Percentiles rank a stretch among this genome's conserved stretches.
Conservation (phyloP, 2,888 invertebrate genomes). For the Heliconius erato region DNA sequence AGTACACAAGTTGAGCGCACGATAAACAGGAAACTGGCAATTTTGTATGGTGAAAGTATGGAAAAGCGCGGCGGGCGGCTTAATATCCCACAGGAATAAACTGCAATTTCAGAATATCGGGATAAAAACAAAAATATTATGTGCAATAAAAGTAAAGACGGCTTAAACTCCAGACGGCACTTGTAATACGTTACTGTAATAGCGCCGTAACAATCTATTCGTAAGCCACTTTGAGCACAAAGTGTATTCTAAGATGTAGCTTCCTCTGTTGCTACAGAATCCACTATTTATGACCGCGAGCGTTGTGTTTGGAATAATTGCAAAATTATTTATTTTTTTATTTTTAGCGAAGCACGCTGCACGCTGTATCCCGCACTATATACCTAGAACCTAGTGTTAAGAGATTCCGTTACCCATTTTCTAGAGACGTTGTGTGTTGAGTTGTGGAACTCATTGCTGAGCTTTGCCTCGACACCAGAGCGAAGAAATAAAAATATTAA, state of each 20-base stretch:
- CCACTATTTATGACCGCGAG: neutral
- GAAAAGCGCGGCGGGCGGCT: conserved; percentile 69
- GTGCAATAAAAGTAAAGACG: conserved; percentile 68
- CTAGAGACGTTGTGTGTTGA: no score
- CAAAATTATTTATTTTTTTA: neutral
- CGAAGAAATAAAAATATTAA: no score
- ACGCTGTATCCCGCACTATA: neutral
- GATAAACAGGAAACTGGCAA: conserved; percentile 75
- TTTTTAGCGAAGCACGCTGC: neutral
- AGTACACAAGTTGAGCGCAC: conserved; percentile 55
- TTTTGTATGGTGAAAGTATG: conserved; percentile 67
- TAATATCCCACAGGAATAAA: conserved; percentile 80
- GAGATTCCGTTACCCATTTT: neutral
- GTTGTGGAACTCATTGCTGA: no score
- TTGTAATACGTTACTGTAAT: conserved; percentile 67
- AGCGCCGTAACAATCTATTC: conserved; percentile 66
- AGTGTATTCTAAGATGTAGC: conserved; percentile 57
- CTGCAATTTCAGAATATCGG: conserved; percentile 78
- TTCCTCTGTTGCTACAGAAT: conserved; percentile 19
- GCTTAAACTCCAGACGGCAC: conserved; percentile 64
- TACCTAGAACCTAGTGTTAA: neutral
- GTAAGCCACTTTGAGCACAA: conserved; percentile 57
- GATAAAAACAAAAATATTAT: conserved; percentile 76
- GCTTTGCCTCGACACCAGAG: no score
- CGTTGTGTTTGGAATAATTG: neutral